These are phyloP conservation scores for Delphinapterus leucas DNA, from an alignment of 2,113 vertebrate genomes.

Conservation along the genomic window DNA sequence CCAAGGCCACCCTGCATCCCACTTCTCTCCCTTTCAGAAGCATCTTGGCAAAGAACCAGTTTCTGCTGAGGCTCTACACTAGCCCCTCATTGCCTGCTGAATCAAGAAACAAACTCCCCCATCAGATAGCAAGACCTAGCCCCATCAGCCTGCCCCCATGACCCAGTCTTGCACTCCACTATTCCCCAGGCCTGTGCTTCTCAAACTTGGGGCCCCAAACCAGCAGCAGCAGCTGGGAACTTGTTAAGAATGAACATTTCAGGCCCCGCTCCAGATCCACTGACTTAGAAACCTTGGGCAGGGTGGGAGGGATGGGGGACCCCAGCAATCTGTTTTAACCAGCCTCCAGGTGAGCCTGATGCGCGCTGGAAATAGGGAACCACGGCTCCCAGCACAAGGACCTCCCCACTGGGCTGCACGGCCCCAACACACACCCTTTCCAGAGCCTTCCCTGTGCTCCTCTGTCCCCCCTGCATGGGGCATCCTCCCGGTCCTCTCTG, in stretches of 20 bases:
- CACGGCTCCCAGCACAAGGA: not conserved
- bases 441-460: not conserved
- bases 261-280: too few relatives aligned
- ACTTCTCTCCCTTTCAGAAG: not conserved
- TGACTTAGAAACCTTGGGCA: not conserved
- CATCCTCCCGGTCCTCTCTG: not conserved
- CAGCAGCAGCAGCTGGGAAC: not conserved
- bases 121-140: too few relatives aligned
- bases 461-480: not conserved
- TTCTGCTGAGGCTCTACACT: fast-evolving
- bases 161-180: not conserved
- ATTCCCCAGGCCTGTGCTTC: not conserved
- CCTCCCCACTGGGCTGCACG: fast-evolving
- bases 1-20: not conserved
- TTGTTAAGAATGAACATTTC: not conserved
- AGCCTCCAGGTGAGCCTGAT: not conserved
- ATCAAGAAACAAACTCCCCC: fast-evolving
- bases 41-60: not conserved
- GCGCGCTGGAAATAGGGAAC: fast-evolving
- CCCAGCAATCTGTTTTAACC: not conserved
- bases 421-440: not conserved
- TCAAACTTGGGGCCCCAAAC: not conserved
- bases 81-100: not conserved
- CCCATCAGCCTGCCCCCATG: not conserved
- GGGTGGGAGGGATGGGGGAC: not conserved